Evolutionary conservation across 2,113 vertebrate species (phyloP).

Genomic region (Diphyllodes magnificus): DNA sequence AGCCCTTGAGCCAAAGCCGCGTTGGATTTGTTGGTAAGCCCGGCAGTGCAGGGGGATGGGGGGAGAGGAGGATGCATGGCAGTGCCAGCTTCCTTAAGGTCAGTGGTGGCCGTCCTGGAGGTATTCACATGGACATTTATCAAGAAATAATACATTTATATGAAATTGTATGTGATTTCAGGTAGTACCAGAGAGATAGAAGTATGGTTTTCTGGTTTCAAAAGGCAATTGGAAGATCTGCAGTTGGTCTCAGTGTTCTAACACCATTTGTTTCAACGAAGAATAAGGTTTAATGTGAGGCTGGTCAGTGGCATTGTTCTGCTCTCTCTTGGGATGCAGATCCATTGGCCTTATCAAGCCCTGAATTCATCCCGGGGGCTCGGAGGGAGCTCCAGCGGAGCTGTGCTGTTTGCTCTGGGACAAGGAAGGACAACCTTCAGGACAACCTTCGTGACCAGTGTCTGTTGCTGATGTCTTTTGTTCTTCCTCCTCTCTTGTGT

Average conservation of each 20-base stretch:
- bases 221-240: background rate
- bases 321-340: background rate
- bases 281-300: background rate
- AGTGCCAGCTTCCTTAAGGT: background rate
- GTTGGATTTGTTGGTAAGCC: background rate
- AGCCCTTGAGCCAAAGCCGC: background rate
- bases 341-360: background rate
- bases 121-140: background rate
- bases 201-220: background rate
- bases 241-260: background rate
- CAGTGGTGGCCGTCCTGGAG: accelerated
- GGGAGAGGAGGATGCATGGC: too few species aligned
- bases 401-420: background rate
- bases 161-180: background rate
- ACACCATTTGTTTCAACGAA: background rate
- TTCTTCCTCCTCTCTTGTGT: background rate
- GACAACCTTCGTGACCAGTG: accelerated
- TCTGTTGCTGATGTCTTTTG: background rate
- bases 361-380: background rate
- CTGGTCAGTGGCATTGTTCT: background rate
- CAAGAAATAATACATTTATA: background rate
- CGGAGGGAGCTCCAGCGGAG: background rate
- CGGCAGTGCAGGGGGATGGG: accelerated
- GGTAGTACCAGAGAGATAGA: background rate
- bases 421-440: accelerated